Evolutionary conservation across 2,797 vertebrate genomes (phyloP), one percentile per base, ranked within the genome.

Genomic region (Takifugu ocellatus): DNA sequence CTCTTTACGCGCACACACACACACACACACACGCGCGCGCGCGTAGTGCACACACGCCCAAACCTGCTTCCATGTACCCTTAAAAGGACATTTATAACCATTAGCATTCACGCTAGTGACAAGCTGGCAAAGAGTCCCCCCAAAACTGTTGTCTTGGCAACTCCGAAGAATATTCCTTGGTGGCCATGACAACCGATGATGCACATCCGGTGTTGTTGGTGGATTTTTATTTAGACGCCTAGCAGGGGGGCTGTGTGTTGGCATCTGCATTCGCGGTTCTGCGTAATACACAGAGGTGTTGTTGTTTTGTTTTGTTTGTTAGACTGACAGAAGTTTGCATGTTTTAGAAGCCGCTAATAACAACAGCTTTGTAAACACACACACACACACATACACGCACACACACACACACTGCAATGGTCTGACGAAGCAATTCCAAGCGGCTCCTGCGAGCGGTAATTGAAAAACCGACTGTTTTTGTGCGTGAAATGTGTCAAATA

Each of bases 171-270:
- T 81, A 78, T 90, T 90, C 77, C 69, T 70, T 25, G 5, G 90
- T 92, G 86, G 72, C 82, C 87, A 91, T 93, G 89, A 85, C 87
- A 88, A 93, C 90, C 51, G 44, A 64, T 90, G 88, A 92, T 91
- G 89, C 86, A 90, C 82, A 87, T 87, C 83, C 80, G 87, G 84
- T 79, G 75, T 82, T 69, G 78, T 83, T 26, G 74, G 78, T 51
- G 72, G 79, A 85, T 88, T 90, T 86, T 89, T 89, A 87, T 90
- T 90, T 89, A 87, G 80, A 85, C 14, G 26, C 73, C 52, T 64
- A 66, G 74, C 72, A 59, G 79, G 79, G 66, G 65, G 72, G 69
- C n/a, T 10, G 64, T 78, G 73, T 67, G 64, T 67, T n/a, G 69
- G 72, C 61, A 78, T 84, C 66, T 52, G 59, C 21, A 56, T 69